phyloP scores from a whole-genome alignment of 1,140 invertebrate genomes.

The Lepeophtheirus salmonis region DNA sequence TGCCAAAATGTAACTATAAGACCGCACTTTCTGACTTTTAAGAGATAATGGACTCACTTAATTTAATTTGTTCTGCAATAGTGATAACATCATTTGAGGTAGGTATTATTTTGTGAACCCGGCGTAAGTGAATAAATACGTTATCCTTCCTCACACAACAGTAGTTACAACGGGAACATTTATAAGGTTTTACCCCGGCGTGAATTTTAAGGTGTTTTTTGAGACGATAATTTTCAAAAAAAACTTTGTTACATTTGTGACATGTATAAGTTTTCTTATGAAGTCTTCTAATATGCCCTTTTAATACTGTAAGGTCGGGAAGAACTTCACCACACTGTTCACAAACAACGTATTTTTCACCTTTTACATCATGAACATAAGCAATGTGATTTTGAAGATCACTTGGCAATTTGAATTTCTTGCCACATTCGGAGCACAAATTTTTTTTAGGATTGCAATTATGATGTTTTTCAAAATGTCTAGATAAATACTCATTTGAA shows the following conservation, averaged over 20 bases:
- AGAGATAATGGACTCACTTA: too few relatives aligned
- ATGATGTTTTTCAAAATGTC: too few relatives aligned
- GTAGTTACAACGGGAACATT: neutral
- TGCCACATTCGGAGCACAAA: neutral
- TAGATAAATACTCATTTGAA: neutral
- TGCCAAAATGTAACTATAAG: too few relatives aligned
- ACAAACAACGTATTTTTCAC: neutral
- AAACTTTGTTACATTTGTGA: neutral
- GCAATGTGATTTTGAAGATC: neutral
- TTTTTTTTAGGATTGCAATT: too few relatives aligned
- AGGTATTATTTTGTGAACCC: neutral
- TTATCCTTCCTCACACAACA: neutral
- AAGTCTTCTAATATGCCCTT: neutral
- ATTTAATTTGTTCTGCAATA: too few relatives aligned
- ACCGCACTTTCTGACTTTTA: too few relatives aligned
- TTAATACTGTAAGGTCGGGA: neutral
- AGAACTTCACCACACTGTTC: neutral
- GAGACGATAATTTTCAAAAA: neutral
- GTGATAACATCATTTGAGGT: too few relatives aligned
- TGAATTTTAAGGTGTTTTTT: neutral
- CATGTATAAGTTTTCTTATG: neutral
- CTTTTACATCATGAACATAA: neutral
- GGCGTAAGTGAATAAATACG: neutral
- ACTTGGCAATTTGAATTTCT: neutral
- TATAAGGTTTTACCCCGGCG: neutral